A percentile compares a stretch with the other conserved stretches of the same genome.
phyloP scores from a whole-genome alignment of 2,113 vertebrate genomes.

The Macquaria ambigua region DNA sequence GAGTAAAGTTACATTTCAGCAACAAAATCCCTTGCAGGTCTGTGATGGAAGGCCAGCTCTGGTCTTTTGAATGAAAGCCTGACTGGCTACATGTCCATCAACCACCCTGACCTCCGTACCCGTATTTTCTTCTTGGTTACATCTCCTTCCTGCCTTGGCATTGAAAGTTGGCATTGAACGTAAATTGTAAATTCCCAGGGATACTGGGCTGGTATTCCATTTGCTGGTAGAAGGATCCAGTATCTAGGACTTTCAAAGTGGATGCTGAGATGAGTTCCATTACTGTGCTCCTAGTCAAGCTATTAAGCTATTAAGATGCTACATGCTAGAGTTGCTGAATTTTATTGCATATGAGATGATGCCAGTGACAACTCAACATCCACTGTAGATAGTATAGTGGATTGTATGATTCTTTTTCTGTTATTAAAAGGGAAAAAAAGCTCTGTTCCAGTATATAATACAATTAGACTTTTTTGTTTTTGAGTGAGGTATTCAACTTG shows the following conservation, averaged over 20 bases:
- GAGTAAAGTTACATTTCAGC: too few relatives aligned
- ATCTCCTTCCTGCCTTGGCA: too few relatives aligned
- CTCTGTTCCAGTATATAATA: neutral
- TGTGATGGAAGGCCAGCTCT: too few relatives aligned
- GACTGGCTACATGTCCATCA: neutral
- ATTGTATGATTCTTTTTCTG: neutral
- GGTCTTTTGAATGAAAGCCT: neutral
- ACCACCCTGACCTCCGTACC: neutral
- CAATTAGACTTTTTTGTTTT: neutral
- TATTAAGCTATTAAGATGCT: too few relatives aligned
- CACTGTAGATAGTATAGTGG: neutral
- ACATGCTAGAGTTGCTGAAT: too few relatives aligned
- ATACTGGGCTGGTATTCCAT: too few relatives aligned
- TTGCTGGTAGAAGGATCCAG: neutral
- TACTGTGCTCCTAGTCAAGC: neutral
- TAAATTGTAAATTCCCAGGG: too few relatives aligned
- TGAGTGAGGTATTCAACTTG: neutral
- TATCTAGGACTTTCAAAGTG: neutral
- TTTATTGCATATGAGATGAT: too few relatives aligned
- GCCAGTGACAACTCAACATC: neutral
- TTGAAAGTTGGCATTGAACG: too few relatives aligned
- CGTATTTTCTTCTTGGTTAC: neutral
- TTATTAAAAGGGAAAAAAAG: neutral
- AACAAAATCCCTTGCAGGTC: too few relatives aligned
- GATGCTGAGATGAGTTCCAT: neutral